Conservation (phyloP, 2,888 invertebrate genomes). For the Deilephila elpenor region DNA sequence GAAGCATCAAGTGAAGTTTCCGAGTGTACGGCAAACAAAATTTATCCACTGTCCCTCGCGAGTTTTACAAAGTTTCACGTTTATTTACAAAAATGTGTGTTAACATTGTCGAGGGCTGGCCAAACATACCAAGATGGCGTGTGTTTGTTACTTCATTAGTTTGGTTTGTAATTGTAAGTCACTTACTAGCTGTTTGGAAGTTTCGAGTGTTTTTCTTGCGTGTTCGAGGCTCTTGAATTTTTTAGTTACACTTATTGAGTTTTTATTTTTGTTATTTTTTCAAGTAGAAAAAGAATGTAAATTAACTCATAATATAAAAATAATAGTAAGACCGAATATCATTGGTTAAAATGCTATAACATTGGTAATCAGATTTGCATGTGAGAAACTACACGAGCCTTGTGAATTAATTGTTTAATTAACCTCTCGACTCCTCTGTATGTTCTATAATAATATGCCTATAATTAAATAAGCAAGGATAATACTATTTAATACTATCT, state of each 20-base stretch:
- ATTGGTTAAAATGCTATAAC: too few relatives aligned
- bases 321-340: too few relatives aligned
- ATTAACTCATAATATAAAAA: too few relatives aligned
- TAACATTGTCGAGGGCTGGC: conserved; percentile 7
- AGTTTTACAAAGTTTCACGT: conserved; percentile 28
- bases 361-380: too few relatives aligned
- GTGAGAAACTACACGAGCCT: too few relatives aligned
- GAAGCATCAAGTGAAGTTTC: conserved; percentile 10
- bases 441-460: neutral
- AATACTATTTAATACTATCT: too few relatives aligned
- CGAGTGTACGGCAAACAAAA: conserved; percentile 26
- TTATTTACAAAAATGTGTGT: conserved; percentile 30
- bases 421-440: neutral
- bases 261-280: neutral
- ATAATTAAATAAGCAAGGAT: neutral
- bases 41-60: conserved; percentile 20
- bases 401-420: too few relatives aligned
- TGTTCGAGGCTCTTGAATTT: neutral
- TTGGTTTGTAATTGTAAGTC: conserved; percentile 12
- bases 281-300: too few relatives aligned
- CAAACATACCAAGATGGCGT: conserved; percentile 4
- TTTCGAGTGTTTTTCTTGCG: neutral
- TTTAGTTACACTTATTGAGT: neutral
- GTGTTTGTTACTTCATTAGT: conserved; percentile 19
- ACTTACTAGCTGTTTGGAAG: neutral